Percentiles rank a stretch among this genome's conserved stretches.
Conservation (phyloP, 2,888 invertebrate genomes). For the Agrotis puta region DNA sequence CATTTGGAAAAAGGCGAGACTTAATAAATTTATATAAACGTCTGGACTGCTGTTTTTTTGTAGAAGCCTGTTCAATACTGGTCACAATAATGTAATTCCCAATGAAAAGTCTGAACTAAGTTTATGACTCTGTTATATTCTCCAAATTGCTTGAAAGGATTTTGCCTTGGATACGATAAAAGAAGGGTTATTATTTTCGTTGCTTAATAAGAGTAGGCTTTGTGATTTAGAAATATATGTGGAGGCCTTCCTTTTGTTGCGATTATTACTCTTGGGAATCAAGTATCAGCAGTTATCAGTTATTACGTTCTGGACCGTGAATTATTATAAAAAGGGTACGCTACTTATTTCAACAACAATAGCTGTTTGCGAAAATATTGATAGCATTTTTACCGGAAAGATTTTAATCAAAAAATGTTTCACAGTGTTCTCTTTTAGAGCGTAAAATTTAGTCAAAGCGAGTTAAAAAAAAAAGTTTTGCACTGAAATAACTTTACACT, state of each 20-base stretch:
- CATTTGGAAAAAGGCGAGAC: no score
- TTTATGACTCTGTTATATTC: slow-evolving; percentile 73
- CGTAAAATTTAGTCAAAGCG: neutral
- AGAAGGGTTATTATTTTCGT: slow-evolving; percentile 60
- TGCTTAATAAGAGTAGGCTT: slow-evolving; percentile 61
- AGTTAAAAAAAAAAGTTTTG: neutral
- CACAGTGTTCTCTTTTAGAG: neutral
- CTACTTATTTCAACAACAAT: slow-evolving; percentile 43
- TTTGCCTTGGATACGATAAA: slow-evolving; percentile 52
- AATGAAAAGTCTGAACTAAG: slow-evolving; percentile 68
- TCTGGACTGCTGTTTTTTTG: slow-evolving; percentile 51
- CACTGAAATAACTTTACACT: neutral
- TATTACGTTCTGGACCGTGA: slow-evolving; percentile 43
- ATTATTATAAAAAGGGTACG: slow-evolving; percentile 45
- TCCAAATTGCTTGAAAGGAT: slow-evolving; percentile 67
- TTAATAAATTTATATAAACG: no score
- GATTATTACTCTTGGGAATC: slow-evolving; percentile 60
- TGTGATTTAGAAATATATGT: slow-evolving; percentile 57
- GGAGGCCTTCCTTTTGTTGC: slow-evolving; percentile 53
- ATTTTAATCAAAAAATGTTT: slow-evolving; percentile 41
- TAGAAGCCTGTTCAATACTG: slow-evolving; percentile 57
- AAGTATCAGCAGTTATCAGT: slow-evolving; percentile 60
- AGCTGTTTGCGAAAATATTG: slow-evolving; percentile 31
- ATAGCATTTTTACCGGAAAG: slow-evolving; percentile 22
- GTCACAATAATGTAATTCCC: slow-evolving; percentile 69